Base-by-base conservation (phyloP, 2,888 invertebrate species). In the Lobophora halterata region DNA sequence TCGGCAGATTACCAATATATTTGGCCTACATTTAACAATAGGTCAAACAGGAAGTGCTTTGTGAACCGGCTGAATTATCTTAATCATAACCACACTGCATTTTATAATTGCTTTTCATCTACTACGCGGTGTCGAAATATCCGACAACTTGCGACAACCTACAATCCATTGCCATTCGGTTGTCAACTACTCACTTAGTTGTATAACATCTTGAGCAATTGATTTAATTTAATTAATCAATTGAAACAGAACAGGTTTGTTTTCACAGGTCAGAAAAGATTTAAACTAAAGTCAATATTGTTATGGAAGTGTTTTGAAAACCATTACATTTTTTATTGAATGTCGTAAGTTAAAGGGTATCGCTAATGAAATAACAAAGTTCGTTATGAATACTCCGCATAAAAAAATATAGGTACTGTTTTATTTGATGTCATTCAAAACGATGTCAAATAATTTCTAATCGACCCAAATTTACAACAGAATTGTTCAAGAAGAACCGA, bases 121-220 rank as follows among this genome's bases (percentile, higher is more conserved):
- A 68, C 65, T 65, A 65, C 57, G 46, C 48, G 42, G 56, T 83
- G 75, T 74, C 55, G 83, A 81, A 82, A 86, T 76, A 75, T 81
- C 80, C 78, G 73, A 70, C 65, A 62, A n/a, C n/a, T 79, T 76
- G 71, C 75, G 63, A 75, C 72, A 77, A 56, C 60, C 56, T 59
- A 53, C 57, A 72, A 73, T 72, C 69, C 66, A 67, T 65, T 65
- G 66, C 69, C 64, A 64, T 71, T 75, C 60, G 69, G 60, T 71
- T 77, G 76, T 75, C 80, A 75, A 71, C 75, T n/a, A n/a, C n/a
- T 72, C 58, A 68, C 19, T 27, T 55, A 66, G 71, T 83, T 79
- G 72, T 64, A 80, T 82, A 82, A 85, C 77, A 42, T 64, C 59
- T 82, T 82, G 73, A 59, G 74, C 73, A 82, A 83, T 68, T 58